Evolutionary conservation across 2,888 invertebrate genomes (phyloP).

Genomic region (Corbicula japonica): DNA sequence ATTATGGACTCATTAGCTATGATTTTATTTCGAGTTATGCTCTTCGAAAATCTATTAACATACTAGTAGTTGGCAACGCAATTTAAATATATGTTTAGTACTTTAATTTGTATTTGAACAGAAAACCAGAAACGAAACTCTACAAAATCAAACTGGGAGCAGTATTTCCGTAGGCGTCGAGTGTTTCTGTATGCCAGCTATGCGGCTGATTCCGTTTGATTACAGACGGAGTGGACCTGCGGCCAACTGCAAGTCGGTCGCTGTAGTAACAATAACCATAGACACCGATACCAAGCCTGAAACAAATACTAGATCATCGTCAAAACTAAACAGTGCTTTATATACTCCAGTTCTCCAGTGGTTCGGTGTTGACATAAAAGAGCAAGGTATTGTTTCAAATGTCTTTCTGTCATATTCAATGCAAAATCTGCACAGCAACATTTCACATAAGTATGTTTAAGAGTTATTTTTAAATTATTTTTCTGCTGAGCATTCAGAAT

Average conservation of each 20-base stretch:
- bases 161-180: background rate
- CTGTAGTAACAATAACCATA: constrained; percentile 7
- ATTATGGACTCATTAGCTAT: no score
- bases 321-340: constrained; percentile 7
- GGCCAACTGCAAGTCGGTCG: constrained; percentile 1
- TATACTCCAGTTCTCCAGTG: constrained; percentile 19
- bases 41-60: no score
- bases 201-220: background rate
- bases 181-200: constrained; percentile 12
- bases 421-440: no score
- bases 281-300: background rate
- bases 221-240: background rate
- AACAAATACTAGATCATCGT: background rate
- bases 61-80: no score
- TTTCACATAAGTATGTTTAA: no score
- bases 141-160: background rate
- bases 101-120: no score
- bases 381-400: constrained; percentile 19
- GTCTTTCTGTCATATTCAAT: no score
- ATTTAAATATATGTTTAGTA: no score
- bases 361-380: constrained; percentile 11
- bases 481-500: no score
- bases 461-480: no score
- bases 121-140: no score
- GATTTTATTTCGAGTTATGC: no score